Evolutionary conservation across 1,140 invertebrate species (phyloP), one percentile per base, ranked within the genome.

Genomic region (Orussus abietinus): DNA sequence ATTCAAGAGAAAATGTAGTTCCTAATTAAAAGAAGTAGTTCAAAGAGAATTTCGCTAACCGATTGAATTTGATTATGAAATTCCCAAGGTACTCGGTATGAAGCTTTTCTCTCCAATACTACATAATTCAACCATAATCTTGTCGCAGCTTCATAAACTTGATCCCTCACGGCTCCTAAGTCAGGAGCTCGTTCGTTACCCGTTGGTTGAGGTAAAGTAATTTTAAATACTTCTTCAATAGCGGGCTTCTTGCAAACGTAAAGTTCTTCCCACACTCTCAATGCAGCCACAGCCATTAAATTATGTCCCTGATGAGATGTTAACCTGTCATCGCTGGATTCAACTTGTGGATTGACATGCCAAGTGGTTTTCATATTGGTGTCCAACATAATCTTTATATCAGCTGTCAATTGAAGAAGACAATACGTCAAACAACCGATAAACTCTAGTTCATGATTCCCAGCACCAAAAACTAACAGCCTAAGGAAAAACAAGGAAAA

Each of bases 161-260:
- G 81, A 47, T 92, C 90, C 31, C 91, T 76, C 2, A 94, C 83
- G 2, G 77, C 64, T 3, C 79, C 72, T 14, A 96, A 73, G 61
- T 92, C 88, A 0, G 89, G 89, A 0, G 88, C 87, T 52, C 88
- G 85, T 15, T 86, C 83, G 48, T 84, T 85, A 20, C 76, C 76
- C 10, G 77, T 65, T 10, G 88, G 82, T 25, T 76, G 56, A 5
- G 80, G 78, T 4, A 96, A 74, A 17, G 84, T 86, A 7, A 91
- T 83, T 74, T 96, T 95, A 60, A 96, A 96, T 29, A 94, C 86
- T 62, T 93, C 89, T 60, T 93, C 88, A 38, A 92, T 90, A 2
- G 95, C 90, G 0, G 92, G 91, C 72, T 98, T 97, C 63, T 98
- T 98, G 56, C 86, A 92, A 2, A 92, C 85, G 62, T 96, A 98